Conservation (phyloP, 1,140 invertebrate genomes). For the Achroia grisella region DNA sequence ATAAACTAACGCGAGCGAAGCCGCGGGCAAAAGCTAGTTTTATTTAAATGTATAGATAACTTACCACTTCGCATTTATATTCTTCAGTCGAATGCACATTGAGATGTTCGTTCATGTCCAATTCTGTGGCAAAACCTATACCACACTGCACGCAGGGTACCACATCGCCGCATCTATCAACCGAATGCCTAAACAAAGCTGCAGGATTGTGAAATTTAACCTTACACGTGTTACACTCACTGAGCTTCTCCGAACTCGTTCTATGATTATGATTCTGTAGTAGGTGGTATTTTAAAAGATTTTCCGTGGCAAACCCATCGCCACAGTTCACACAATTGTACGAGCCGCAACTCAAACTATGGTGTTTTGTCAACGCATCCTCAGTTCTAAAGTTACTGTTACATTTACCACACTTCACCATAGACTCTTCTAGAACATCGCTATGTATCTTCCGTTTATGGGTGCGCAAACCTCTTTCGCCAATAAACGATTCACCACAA, state of each 20-base stretch:
- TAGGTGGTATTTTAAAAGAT: neutral
- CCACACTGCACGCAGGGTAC: conserved; percentile 29
- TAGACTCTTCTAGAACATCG: conserved; percentile 1
- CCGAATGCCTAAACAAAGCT: neutral
- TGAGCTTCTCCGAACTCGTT: too few species aligned
- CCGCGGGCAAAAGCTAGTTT: too few species aligned
- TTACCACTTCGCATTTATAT: conserved; percentile 30
- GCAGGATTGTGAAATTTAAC: neutral
- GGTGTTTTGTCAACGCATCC: conserved; percentile 23
- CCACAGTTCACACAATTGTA: neutral
- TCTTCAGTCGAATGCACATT: conserved; percentile 17
- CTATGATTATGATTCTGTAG: neutral
- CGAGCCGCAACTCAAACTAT: neutral
- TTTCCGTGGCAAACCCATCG: neutral
- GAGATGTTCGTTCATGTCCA: conserved; percentile 23
- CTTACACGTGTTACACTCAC: neutral
- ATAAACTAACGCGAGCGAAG: too few species aligned
- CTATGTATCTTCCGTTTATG: conserved; percentile 31
- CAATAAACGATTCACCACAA: conserved; percentile 27
- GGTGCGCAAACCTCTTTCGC: conserved; percentile 25
- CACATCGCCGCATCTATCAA: neutral
- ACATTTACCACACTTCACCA: conserved; percentile 13
- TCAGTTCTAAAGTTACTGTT: conserved; percentile 14
- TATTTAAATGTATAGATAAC: conserved; percentile 2
- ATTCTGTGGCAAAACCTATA: conserved; percentile 10